phyloP scores from a whole-genome alignment of 2,113 vertebrate genomes.

The Pyrgilauda ruficollis region DNA sequence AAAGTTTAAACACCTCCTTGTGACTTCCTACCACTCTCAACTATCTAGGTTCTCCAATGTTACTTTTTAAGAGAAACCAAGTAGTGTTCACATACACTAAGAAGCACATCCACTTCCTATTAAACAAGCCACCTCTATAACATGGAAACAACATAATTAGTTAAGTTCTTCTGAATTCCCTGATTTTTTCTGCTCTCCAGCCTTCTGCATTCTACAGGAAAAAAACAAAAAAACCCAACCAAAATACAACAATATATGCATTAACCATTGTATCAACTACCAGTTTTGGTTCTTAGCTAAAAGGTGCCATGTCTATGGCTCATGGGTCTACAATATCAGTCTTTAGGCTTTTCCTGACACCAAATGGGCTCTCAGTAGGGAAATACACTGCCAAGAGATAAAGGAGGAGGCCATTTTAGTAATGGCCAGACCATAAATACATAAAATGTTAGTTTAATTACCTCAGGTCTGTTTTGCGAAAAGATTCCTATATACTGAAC shows the following conservation, averaged over 20 bases:
- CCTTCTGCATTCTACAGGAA: neutral
- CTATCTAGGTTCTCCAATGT: neutral
- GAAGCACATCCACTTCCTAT: neutral
- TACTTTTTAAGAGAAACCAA: neutral
- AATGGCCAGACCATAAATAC: neutral
- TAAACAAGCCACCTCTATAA: neutral
- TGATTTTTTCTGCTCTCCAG: neutral
- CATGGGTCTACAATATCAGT: neutral
- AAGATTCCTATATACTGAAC: constrained; percentile 89
- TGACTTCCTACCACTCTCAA: neutral
- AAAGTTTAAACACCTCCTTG: neutral
- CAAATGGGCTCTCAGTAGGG: neutral
- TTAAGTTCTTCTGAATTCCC: neutral
- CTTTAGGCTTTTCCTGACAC: neutral
- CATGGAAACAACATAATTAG: neutral
- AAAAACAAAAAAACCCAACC: neutral
- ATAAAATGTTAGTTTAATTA: constrained; percentile 43
- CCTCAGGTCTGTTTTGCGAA: constrained; percentile 95
- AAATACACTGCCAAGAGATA: neutral
- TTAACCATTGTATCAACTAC: neutral
- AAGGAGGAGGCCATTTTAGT: neutral
- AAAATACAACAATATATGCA: neutral
- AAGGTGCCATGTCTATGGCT: neutral
- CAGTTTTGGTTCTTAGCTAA: neutral
- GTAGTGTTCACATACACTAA: neutral